A percentile compares a stretch with the other conserved stretches of the same genome.
phyloP scores from a whole-genome alignment of 2,113 vertebrate genomes.

The Natator depressus region DNA sequence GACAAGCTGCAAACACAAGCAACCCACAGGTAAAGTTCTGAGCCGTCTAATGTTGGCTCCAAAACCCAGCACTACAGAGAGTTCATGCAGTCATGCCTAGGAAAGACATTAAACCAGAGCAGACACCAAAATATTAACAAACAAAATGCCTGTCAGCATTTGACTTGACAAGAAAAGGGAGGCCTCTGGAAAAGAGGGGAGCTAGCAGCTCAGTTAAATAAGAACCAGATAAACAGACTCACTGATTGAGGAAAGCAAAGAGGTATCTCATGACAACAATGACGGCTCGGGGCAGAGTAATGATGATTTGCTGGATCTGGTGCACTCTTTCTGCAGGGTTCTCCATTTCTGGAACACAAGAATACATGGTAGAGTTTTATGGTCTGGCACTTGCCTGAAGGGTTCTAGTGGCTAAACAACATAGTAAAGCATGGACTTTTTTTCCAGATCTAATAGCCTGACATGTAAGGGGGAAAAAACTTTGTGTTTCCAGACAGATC shows the following conservation, averaged over 20 bases:
- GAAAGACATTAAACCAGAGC: background rate
- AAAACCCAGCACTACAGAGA: rapidly evolving
- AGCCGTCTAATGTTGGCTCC: rapidly evolving
- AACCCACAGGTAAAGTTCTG: background rate
- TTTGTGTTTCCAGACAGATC: background rate
- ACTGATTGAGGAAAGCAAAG: conserved; percentile 99
- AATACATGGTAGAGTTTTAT: background rate
- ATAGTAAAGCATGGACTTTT: background rate
- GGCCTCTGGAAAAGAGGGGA: background rate
- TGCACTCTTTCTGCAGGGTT: conserved; percentile 90
- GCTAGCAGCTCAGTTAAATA: background rate
- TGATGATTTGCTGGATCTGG: conserved; percentile 93
- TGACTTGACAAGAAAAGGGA: background rate
- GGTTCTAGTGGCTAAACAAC: background rate
- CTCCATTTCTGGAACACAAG: conserved; percentile 89
- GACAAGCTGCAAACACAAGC: conserved; percentile 84
- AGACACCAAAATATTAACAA: background rate
- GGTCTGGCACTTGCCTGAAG: background rate
- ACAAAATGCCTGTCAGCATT: background rate
- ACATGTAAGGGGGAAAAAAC: rapidly evolving
- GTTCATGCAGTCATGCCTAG: rapidly evolving
- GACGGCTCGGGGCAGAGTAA: conserved; percentile 90
- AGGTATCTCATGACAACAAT: conserved; percentile 99
- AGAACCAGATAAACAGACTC: conserved; percentile 69
- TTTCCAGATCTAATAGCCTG: background rate